Base-by-base conservation (phyloP, 1,140 invertebrate genomes). In the Chionoecetes opilio region DNA sequence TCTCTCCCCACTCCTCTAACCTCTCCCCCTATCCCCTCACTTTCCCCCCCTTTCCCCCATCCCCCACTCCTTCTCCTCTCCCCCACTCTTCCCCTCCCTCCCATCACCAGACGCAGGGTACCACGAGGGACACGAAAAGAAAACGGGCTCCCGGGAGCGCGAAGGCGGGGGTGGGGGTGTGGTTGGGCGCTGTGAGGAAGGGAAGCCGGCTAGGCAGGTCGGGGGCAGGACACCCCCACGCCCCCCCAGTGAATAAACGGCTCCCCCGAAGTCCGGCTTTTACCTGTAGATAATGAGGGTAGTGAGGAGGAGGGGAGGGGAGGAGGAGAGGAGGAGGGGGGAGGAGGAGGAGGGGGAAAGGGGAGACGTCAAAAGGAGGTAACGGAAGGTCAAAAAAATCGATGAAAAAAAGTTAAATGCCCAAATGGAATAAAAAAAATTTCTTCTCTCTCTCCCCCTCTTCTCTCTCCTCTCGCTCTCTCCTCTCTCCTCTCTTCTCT, bases 111-210 rank as follows among this genome's bases (percentile, higher is more conserved):
- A 46, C 82, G 35, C 46, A 92, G n/a, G 94, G 94, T 26, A 95
- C 94, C n/a, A 95, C 94, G 53, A 95, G 32, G 82, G 38, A 82
- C 94, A 95, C 11, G 90, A 84, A n/a, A 92, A 95, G 94, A 95
- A 95, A 21, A 95, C 84, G 0, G 82, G 82, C 38, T 95, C 94
- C n/a, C 0, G 94, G 82, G 31, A 95, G 84, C 21, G 38, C 0
- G 94, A 95, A 95, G 3, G 90, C 11, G 35, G 41, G 5, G 14
- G 46, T 82, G 32, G 35, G 11, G 8, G 86, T 82, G 53, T 88
- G 3, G 37, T 88, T 41, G n/a, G 53, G n/a, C 3, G n/a, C n/a
- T 8, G 8, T 29, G 21, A 86, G n/a, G 41, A 82, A 17, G 90
- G 90, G 41, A 46, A 95, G 32, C 14, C 87, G 0, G 46, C 0